These are phyloP conservation scores for Amblyopsis rosae DNA, from an alignment of 2,113 vertebrate genomes.

Conservation along the genomic window DNA sequence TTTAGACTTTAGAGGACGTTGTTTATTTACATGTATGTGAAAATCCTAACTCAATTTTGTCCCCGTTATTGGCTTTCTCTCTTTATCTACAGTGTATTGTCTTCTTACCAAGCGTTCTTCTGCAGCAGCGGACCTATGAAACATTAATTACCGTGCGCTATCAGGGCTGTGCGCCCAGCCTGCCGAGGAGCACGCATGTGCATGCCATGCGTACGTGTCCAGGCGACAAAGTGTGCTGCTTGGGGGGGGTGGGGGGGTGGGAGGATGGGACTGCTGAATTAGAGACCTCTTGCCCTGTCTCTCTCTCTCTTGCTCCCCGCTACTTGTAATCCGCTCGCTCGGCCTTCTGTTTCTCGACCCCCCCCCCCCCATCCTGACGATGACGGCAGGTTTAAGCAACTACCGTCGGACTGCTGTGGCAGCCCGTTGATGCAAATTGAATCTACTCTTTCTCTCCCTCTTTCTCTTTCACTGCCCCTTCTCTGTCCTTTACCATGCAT, in stretches of 20 bases:
- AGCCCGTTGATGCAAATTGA: constrained; percentile 51
- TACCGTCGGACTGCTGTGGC: constrained; percentile 26
- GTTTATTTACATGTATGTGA: too few relatives aligned
- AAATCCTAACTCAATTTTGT: not conserved
- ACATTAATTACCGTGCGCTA: constrained; percentile 66
- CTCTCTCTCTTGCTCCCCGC: too few relatives aligned
- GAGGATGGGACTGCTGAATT: not conserved
- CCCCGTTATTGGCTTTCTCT: not conserved
- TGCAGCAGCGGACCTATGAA: constrained; percentile 65
- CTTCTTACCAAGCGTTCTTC: constrained; percentile 26
- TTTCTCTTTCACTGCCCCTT: constrained; percentile 23
- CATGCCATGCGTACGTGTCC: constrained; percentile 23
- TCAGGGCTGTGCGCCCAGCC: constrained; percentile 54
- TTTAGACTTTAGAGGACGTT: too few relatives aligned
- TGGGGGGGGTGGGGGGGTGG: not conserved
- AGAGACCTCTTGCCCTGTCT: too few relatives aligned
- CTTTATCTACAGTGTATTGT: constrained; percentile 2
- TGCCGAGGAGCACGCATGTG: constrained; percentile 46
- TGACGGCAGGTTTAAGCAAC: constrained; percentile 34
- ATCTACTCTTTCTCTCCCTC: constrained; percentile 25
- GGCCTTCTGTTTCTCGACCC: constrained; percentile 18
- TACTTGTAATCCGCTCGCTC: too few relatives aligned
- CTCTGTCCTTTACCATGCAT: constrained; percentile 20
- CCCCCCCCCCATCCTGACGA: not conserved
- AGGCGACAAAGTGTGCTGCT: not conserved